These are phyloP conservation scores for Corythornis cristatus DNA, from an alignment of 2,113 vertebrate species.

Conservation along the genomic window DNA sequence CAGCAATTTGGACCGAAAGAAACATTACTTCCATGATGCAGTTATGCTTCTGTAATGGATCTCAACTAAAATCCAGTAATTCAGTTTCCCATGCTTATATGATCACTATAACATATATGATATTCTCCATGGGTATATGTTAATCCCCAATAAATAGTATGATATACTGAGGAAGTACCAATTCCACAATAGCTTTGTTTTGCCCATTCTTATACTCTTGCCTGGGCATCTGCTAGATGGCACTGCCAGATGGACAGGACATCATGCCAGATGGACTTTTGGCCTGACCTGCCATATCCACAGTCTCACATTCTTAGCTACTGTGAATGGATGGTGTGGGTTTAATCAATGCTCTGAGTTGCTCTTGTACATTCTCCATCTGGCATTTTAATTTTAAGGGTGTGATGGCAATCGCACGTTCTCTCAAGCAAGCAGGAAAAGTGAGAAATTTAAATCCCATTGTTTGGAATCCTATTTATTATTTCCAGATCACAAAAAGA, in stretches of 20 bases:
- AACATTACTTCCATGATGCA: background rate
- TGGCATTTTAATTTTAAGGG: background rate
- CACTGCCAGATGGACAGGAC: background rate
- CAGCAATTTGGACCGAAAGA: background rate
- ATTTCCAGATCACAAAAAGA: background rate
- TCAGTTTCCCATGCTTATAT: background rate
- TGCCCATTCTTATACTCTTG: background rate
- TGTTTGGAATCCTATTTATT: slow-evolving; percentile 19
- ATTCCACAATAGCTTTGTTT: background rate
- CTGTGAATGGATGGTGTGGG: background rate
- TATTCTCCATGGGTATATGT: background rate
- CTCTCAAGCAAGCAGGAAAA: background rate
- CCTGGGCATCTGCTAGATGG: background rate
- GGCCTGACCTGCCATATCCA: background rate
- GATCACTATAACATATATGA: background rate
- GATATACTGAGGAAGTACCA: background rate
- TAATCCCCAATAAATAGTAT: background rate
- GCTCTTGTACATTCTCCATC: background rate
- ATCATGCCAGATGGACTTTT: background rate
- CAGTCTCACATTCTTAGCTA: background rate
- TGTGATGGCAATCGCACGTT: background rate
- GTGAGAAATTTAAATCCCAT: background rate
- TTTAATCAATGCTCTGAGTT: background rate
- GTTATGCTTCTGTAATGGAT: background rate
- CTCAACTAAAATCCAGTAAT: background rate